Evolutionary conservation across 2,797 vertebrate genomes (phyloP).

Genomic region (Hemibagrus guttatus): DNA sequence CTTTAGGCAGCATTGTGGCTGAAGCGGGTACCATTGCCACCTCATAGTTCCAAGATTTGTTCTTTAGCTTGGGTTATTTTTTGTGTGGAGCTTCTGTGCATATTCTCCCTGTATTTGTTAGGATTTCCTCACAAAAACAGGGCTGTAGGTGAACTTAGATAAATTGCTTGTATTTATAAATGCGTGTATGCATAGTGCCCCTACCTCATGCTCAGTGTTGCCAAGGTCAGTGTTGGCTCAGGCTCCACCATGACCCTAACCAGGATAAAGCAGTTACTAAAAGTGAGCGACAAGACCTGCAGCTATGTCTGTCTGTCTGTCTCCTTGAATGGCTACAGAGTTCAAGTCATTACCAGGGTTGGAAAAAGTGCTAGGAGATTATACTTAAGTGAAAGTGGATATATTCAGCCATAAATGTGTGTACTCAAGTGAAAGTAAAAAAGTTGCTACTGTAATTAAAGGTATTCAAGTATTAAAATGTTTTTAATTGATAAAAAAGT

Average conservation of each 20-base stretch:
- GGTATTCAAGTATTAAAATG: not conserved
- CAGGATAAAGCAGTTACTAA: not conserved
- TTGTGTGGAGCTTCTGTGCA: not conserved
- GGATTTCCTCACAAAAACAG: not conserved
- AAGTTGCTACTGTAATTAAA: not conserved
- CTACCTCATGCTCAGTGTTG: not conserved
- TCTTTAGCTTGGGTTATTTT: not conserved
- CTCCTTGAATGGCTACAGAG: not conserved
- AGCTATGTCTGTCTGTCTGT: not conserved
- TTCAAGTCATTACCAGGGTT: not conserved
- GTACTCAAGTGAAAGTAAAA: not conserved
- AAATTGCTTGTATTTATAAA: not conserved
- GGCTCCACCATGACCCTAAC: not conserved
- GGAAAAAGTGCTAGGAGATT: not conserved
- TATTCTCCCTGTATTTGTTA: not conserved
- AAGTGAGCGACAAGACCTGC: not conserved
- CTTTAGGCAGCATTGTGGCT: not conserved
- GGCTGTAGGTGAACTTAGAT: slow-evolving; percentile 6
- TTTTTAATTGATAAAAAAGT: not conserved
- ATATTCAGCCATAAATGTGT: not conserved
- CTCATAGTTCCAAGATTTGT: not conserved
- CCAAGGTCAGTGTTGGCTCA: not conserved
- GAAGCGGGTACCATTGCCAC: not conserved
- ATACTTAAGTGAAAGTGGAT: not conserved
- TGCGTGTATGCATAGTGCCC: not conserved